Percentiles rank a stretch among this genome's conserved stretches.
These are phyloP conservation scores for Pteromalus puparum DNA, from an alignment of 1,140 invertebrate genomes.

Conservation along the genomic window DNA sequence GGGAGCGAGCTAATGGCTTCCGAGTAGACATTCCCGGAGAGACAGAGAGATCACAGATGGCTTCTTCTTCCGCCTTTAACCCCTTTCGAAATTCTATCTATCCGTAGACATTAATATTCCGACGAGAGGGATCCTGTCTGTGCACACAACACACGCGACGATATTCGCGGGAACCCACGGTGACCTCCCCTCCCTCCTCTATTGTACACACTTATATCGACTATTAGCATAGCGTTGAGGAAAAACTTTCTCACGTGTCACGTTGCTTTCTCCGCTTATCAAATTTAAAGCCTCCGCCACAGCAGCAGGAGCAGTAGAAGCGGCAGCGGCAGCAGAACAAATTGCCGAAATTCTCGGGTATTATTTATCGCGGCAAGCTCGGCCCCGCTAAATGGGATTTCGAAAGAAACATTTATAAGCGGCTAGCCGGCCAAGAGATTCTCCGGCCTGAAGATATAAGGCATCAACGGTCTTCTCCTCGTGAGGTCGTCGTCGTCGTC, in stretches of 20 bases:
- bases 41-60: constrained; percentile 50
- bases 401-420: constrained; percentile 54
- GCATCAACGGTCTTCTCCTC: constrained; percentile 50
- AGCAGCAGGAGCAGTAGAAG: constrained; percentile 19
- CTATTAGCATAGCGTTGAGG: constrained; percentile 45
- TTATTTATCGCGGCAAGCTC: constrained; percentile 46
- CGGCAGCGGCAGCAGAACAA: constrained; percentile 36
- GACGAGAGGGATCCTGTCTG: background rate
- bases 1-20: constrained; percentile 45
- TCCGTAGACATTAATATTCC: constrained; percentile 52
- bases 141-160: background rate
- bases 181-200: background rate
- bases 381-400: constrained; percentile 50
- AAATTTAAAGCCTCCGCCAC: constrained; percentile 36
- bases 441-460: constrained; percentile 15
- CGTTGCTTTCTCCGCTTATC: constrained; percentile 32
- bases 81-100: constrained; percentile 49
- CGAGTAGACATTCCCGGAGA: constrained; percentile 40
- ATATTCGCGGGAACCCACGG: constrained; percentile 1
- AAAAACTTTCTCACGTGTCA: constrained; percentile 51
- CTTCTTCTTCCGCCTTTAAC: constrained; percentile 52
- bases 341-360: constrained; percentile 47
- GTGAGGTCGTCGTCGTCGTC: constrained; percentile 13
- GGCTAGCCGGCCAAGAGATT: constrained; percentile 1
- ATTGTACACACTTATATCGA: constrained; percentile 45